Conservation (phyloP, 1,140 invertebrate species). For the Bemisia tabaci region DNA sequence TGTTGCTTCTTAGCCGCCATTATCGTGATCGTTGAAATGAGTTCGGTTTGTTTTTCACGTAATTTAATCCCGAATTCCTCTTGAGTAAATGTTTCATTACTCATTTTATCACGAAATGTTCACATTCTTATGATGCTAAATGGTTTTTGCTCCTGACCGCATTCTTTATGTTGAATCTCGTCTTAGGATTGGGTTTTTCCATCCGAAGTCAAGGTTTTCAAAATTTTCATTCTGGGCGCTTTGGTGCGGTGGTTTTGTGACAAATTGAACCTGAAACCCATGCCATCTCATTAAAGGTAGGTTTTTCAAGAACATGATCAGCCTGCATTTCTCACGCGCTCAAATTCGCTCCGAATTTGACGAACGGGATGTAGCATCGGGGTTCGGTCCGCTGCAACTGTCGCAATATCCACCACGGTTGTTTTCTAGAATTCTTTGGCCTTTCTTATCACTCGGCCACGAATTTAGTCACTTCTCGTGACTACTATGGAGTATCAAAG, state of each 20-base stretch:
- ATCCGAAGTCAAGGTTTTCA: background rate
- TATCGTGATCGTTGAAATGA: background rate
- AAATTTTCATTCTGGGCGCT: background rate
- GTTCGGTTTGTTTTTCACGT: background rate
- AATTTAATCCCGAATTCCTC: background rate
- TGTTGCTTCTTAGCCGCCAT: background rate
- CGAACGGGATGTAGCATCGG: background rate
- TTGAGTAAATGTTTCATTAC: background rate
- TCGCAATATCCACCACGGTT: background rate
- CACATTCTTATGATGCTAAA: background rate
- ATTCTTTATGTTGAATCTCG: background rate
- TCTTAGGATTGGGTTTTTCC: background rate
- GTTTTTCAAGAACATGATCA: background rate
- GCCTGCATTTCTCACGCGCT: background rate
- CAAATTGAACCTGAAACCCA: background rate
- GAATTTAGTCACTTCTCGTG: background rate
- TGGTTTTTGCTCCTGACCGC: background rate
- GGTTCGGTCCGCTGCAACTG: background rate
- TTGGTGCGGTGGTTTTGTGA: background rate
- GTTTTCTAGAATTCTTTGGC: background rate
- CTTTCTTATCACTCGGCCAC: background rate
- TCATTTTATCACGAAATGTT: background rate
- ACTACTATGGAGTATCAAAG: background rate
- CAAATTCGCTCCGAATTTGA: background rate
- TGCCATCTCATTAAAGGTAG: background rate